phyloP scores from a whole-genome alignment of 2,888 invertebrate species.

The Rhopalosiphum nymphaeae region DNA sequence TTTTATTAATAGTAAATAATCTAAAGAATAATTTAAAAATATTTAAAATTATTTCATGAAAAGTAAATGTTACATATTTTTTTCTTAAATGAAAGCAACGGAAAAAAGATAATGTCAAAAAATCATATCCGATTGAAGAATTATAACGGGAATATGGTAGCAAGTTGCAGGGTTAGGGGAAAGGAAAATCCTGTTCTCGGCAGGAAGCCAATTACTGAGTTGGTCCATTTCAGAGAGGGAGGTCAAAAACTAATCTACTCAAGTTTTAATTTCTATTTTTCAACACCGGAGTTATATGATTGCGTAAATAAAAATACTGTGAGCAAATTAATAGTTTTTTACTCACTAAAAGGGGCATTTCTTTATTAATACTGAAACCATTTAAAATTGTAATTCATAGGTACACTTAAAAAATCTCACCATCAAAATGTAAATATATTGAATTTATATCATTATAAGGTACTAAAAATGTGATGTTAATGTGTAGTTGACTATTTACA shows the following conservation, averaged over 20 bases:
- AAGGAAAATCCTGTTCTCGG: neutral
- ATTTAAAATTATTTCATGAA: neutral
- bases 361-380: neutral
- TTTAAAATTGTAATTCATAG: neutral
- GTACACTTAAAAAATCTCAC: neutral
- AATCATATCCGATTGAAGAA: constrained; percentile 21
- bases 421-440: neutral
- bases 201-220: constrained; percentile 48
- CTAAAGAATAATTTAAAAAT: neutral
- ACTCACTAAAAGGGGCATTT: neutral
- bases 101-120: neutral
- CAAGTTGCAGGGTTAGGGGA: neutral
- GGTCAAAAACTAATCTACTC: constrained; percentile 32
- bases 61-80: neutral
- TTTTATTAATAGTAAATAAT: neutral
- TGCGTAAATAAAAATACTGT: neutral
- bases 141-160: neutral
- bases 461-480: neutral
- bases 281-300: neutral
- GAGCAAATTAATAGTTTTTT: neutral
- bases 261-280: constrained; percentile 37
- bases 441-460: neutral
- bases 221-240: neutral
- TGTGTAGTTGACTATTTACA: neutral
- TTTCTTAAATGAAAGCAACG: neutral